Evolutionary conservation across 2,797 vertebrate species (phyloP).

Genomic region (Alectoris magna): DNA sequence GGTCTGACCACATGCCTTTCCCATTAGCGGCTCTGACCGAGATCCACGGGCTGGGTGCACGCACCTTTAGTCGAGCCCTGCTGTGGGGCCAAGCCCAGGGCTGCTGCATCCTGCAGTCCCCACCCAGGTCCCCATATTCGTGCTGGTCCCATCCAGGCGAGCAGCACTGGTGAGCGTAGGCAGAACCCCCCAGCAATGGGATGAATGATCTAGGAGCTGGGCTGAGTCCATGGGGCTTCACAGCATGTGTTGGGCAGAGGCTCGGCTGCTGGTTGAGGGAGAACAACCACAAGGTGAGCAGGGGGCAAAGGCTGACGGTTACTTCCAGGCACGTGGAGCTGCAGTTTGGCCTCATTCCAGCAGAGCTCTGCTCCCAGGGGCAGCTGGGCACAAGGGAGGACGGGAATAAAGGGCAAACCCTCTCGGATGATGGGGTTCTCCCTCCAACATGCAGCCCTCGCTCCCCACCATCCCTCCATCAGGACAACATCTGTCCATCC

Average conservation of each 20-base stretch:
- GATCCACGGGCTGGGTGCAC: background rate
- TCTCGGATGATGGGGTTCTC: background rate
- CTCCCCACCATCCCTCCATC: background rate
- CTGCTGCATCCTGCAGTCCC: accelerated
- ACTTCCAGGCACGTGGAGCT: constrained; percentile 56
- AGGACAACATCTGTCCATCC: background rate
- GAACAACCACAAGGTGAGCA: constrained; percentile 77
- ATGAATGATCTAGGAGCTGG: constrained; percentile 80
- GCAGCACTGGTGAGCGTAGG: accelerated
- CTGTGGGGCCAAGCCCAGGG: background rate
- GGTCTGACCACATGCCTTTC: constrained; percentile 63
- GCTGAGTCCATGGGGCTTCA: constrained; percentile 77
- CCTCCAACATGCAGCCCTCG: background rate
- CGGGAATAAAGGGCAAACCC: constrained; percentile 12
- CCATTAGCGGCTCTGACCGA: constrained; percentile 12
- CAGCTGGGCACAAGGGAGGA: constrained; percentile 10
- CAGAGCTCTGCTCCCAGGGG: background rate
- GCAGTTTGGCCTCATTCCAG: background rate
- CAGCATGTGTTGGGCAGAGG: constrained; percentile 77
- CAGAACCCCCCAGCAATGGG: constrained; percentile 26
- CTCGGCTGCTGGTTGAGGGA: constrained; percentile 80
- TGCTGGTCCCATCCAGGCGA: accelerated
- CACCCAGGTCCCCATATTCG: accelerated
- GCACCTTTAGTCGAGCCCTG: accelerated
- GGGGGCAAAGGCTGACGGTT: constrained; percentile 83